Evolutionary conservation across 2,888 invertebrate genomes (phyloP), one percentile per base, ranked within the genome.

Genomic region (Eilema sororculum): DNA sequence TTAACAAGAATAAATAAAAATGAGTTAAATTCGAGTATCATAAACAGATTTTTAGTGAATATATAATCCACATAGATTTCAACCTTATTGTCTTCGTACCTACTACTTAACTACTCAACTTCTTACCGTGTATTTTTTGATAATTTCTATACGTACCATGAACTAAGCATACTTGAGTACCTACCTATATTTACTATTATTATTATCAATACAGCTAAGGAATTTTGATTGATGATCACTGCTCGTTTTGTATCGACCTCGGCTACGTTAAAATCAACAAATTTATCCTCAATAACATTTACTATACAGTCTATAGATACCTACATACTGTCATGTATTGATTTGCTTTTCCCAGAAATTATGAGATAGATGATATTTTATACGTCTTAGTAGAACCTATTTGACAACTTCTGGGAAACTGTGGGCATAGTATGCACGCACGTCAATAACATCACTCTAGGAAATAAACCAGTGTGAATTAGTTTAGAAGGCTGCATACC

Each of bases 161-260:
- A n/a, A n/a, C 28, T 28, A 28, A 4, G 28, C 16, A 41, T 4
- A 30, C n/a, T 61, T 22, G 33, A 33, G 33, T 37, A 37, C 30
- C 30, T 33, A 33, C 33, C 30, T 22, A 57, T 24, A 24, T 22
- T 33, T 37, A 61, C 33, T 41, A 41, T 41, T 41, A 16, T 33
- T 61, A 61, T 62, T 62, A 62, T 8, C 37, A 37, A 13, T 33
- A 37, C 2, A 37, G 24, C 37, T 16, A 24, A 37, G 37, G 62
- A 37, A 37, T 62, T 24, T 62, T 62, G 62, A 62, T 62, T 62
- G 62, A 62, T 62, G 16, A 24, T 37, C 62, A 6, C 24, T 16
- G 62, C 24, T 37, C 37, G 9, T 13, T 8, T 37, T 24, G 37
- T 33, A 22, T 37, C 22, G 61, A 37, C 61, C 61, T 62, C 62